Percentiles rank a stretch among this genome's conserved stretches.
These are phyloP conservation scores for Dendrolimus pini DNA, from an alignment of 2,888 invertebrate genomes.

Conservation along the genomic window DNA sequence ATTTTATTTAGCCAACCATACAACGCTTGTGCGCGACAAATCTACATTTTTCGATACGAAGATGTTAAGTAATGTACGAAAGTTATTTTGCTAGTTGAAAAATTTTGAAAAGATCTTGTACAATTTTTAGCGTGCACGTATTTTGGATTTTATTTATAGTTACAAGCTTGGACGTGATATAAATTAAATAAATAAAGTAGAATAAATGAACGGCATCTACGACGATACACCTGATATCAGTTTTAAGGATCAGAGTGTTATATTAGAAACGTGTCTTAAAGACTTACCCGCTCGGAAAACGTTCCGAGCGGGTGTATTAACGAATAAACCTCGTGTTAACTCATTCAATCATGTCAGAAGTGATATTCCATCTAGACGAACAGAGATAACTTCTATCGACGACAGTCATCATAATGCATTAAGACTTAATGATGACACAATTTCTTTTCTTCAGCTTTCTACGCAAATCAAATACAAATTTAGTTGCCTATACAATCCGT, in stretches of 20 bases:
- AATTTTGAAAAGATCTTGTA: constrained; percentile 47
- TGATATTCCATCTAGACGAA: constrained; percentile 34
- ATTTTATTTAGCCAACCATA: constrained; percentile 71
- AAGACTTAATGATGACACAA: constrained; percentile 19
- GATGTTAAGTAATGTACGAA: constrained; percentile 17
- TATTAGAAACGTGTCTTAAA: background rate
- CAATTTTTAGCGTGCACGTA: constrained; percentile 42
- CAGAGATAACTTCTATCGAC: constrained; percentile 40
- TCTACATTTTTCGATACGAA: constrained; percentile 41
- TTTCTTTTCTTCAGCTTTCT: constrained; percentile 25
- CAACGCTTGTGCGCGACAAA: constrained; percentile 57
- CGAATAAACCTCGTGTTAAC: background rate
- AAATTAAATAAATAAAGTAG: constrained; percentile 26
- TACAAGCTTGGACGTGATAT: constrained; percentile 54
- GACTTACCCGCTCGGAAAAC: background rate
- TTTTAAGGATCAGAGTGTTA: background rate
- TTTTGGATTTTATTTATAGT: constrained; percentile 38
- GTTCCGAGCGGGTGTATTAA: too few relatives aligned
- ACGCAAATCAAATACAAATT: constrained; percentile 4
- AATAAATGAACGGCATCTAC: constrained; percentile 15
- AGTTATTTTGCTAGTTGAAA: constrained; percentile 68
- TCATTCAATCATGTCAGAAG: background rate
- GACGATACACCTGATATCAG: constrained; percentile 3
- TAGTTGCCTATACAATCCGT: background rate
- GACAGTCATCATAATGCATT: constrained; percentile 8